These are phyloP conservation scores for Conchocele bisecta DNA, from an alignment of 2,888 invertebrate genomes.

Conservation along the genomic window DNA sequence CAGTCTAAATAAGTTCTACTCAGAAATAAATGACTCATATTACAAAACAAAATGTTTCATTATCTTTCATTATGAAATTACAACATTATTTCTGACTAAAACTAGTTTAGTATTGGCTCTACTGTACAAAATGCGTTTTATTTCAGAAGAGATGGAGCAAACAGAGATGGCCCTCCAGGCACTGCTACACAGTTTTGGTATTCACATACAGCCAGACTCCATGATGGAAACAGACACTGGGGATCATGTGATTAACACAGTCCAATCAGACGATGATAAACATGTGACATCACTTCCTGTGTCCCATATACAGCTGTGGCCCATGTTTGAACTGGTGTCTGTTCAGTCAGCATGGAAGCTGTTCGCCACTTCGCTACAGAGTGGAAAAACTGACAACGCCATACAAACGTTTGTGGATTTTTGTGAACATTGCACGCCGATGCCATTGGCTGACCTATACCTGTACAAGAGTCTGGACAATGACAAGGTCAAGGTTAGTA, in stretches of 20 bases:
- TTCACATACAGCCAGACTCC: neutral
- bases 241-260: conserved; percentile 2
- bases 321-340: conserved; percentile 67
- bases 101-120: no score
- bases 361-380: neutral
- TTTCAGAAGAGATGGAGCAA: conserved; percentile 13
- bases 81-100: no score
- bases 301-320: conserved; percentile 67
- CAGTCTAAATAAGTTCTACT: no score
- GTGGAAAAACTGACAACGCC: neutral
- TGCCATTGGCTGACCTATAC: conserved; percentile 12
- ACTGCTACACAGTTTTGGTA: conserved; percentile 20
- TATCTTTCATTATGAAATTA: no score
- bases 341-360: conserved; percentile 45
- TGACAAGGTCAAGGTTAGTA: conserved; percentile 13
- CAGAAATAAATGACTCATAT: no score
- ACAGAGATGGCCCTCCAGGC: neutral
- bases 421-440: conserved; percentile 27
- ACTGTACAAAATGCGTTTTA: no score
- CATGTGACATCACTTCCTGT: conserved; percentile 25
- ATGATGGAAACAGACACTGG: conserved; percentile 41
- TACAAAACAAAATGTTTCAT: no score
- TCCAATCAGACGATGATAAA: conserved; percentile 33
- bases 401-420: conserved; percentile 29
- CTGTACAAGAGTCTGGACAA: neutral